Evolutionary conservation across 2,797 vertebrate genomes (phyloP).

Genomic region (Mormyrus hasselquistii): DNA sequence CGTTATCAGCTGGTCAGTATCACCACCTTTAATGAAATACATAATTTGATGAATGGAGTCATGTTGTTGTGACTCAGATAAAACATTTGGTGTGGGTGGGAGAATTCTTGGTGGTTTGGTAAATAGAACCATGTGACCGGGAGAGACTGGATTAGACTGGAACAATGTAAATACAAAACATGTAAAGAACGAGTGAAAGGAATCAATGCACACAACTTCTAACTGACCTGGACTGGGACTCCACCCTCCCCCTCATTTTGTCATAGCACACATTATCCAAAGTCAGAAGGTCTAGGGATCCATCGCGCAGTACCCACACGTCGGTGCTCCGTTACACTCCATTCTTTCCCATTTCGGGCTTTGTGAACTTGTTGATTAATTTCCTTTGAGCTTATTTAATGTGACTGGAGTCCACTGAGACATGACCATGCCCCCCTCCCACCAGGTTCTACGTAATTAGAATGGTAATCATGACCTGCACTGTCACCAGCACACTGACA

Average conservation of each 20-base stretch:
- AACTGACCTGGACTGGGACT: neutral
- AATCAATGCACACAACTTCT: neutral
- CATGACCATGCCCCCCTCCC: neutral
- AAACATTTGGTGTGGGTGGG: neutral
- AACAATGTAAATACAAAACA: neutral
- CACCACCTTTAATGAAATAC: neutral
- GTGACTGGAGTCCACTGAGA: conserved; percentile 2
- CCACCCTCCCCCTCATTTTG: neutral
- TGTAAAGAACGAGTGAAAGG: neutral
- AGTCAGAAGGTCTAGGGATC: neutral
- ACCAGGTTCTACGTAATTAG: neutral
- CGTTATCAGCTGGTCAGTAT: neutral
- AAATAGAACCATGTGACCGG: neutral
- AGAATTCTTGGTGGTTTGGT: neutral
- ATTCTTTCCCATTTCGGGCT: neutral
- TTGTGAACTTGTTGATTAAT: neutral
- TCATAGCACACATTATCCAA: neutral
- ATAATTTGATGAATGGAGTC: neutral
- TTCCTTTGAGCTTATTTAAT: neutral
- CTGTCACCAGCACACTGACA: neutral
- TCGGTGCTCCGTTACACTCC: neutral
- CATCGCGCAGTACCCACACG: neutral
- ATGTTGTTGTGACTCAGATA: neutral
- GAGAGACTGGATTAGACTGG: neutral
- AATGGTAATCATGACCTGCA: conserved; percentile 2